Conservation (phyloP, 2,797 vertebrate genomes). For the Glossophaga mutica region DNA sequence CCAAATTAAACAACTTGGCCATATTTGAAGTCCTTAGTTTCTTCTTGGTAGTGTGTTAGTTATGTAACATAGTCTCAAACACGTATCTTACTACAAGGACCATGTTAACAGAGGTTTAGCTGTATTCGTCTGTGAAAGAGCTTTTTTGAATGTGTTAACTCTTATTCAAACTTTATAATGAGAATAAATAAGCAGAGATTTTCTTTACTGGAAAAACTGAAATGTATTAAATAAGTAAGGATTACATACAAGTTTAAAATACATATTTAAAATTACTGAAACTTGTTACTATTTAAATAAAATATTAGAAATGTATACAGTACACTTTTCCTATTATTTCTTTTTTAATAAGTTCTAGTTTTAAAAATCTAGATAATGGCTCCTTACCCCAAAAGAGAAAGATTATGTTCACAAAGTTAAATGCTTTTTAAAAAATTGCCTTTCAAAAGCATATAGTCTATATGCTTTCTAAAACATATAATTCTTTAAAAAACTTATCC, state of each 20-base stretch:
- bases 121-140: not conserved
- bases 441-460: constrained; percentile 45
- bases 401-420: not conserved
- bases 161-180: not conserved
- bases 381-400: constrained; percentile 24
- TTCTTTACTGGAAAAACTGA: not conserved
- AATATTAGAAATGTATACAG: not conserved
- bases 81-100: not conserved
- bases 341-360: not conserved
- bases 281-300: not conserved
- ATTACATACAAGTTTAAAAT: constrained; percentile 19
- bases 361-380: not conserved
- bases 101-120: not conserved
- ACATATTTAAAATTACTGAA: constrained; percentile 47
- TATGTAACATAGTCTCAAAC: not conserved
- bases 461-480: constrained; percentile 55
- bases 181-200: not conserved
- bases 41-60: not conserved
- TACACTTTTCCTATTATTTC: not conserved
- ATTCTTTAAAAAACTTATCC: constrained; percentile 72
- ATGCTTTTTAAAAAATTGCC: not conserved
- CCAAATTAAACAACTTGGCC: not conserved
- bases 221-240: constrained; percentile 11
- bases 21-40: not conserved
- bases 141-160: not conserved